Conservation (phyloP, 2,888 invertebrate species). For the Drosophila siamana region DNA sequence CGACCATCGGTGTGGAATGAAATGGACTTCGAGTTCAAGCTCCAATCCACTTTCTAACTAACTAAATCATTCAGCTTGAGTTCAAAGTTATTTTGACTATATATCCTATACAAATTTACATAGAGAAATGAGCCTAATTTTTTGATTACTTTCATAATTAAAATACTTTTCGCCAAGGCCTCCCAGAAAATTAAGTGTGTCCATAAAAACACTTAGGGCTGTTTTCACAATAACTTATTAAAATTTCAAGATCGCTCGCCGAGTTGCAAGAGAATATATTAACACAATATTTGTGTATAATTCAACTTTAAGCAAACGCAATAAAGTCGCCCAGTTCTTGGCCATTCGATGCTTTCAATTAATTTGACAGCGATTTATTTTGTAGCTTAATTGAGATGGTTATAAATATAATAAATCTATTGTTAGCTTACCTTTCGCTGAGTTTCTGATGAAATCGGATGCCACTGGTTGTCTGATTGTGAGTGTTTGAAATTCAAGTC, state of each 20-base stretch:
- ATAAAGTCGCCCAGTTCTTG: neutral
- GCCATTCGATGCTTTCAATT: neutral
- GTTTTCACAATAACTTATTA: neutral
- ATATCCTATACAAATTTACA: slow-evolving; percentile 38
- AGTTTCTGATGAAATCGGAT: neutral
- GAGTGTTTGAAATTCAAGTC: slow-evolving; percentile 24
- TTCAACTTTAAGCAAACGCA: neutral
- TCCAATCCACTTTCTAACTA: slow-evolving; percentile 26
- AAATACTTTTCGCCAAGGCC: slow-evolving; percentile 10
- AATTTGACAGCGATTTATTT: neutral
- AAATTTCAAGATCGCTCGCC: neutral
- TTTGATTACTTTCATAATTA: slow-evolving; percentile 32
- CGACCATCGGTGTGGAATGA: slow-evolving; percentile 29
- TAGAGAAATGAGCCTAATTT: slow-evolving; percentile 15
- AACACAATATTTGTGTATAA: neutral
- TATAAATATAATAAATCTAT: neutral
- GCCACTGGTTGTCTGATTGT: too few species aligned
- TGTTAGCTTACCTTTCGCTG: slow-evolving; percentile 34
- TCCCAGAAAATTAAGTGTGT: neutral
- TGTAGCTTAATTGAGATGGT: neutral
- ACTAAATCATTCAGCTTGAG: slow-evolving; percentile 6
- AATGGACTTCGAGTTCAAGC: slow-evolving; percentile 19
- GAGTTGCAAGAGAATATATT: neutral
- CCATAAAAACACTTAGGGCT: neutral
- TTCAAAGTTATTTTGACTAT: neutral